Evolutionary conservation across 1,140 invertebrate species (phyloP), one percentile per base, ranked within the genome.

Genomic region (Berghia stephanieae): DNA sequence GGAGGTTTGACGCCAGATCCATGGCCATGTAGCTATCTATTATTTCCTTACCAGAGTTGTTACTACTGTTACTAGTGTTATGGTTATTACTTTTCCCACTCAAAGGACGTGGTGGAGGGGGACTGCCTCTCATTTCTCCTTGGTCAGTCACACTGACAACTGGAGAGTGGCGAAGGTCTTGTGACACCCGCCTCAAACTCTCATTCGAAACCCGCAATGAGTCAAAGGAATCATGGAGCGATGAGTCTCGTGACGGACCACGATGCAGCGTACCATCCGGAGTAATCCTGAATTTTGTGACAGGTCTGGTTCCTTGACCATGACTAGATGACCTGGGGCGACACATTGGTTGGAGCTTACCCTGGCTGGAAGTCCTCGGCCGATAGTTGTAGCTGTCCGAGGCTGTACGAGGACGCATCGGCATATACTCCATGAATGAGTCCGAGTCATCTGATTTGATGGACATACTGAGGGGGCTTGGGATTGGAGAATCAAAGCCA

Each of bases 291-390:
- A 74, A 72, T 55, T 46, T 79, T 44, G 43, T 79, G 52, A 67
- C 75, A 46, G 72, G 80, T 40, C 80, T 71, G 66, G 84, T 81
- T 55, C 82, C 79, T 52, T 84, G 85, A n/a, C 87, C 86, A 71
- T 87, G 83, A 76, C 86, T 88, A 38, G 86, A 87, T 6, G 87
- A 88, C 67, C 87, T 77, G 71, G 85, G 86, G 36, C 87, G 77
- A 72, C 84, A 84, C 43, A 76, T 75, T 16, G 69, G 52, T 40
- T 78, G 78, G 18, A 77, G 67, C 72, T 84, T 83, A 0, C 86
- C 85, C 72, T 87, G 86, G 77, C 86, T 87, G 44, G 86, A 85
- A 6, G 87, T 80, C 1, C 86, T 79, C 0, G 83, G 84, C 10
- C 85, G 78, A 78, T 79, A 83, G 49, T 85, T 83, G 70, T 85